Conservation (phyloP, 2,113 vertebrate species). For the Baryphthengus martii region DNA sequence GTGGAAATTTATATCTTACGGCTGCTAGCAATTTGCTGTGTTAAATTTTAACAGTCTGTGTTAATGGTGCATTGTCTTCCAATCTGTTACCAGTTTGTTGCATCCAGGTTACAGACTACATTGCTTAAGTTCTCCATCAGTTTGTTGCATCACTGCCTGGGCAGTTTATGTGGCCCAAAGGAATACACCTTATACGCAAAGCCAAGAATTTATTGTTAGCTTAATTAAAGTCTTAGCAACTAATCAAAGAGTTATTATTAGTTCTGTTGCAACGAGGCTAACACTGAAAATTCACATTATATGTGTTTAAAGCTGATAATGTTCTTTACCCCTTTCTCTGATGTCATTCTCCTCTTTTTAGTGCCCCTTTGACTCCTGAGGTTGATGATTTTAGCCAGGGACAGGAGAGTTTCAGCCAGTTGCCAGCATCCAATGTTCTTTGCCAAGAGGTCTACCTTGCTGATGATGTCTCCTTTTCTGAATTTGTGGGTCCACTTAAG, state of each 20-base stretch:
- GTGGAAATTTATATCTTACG: not conserved
- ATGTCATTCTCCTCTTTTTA: not conserved
- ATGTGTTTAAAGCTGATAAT: not conserved
- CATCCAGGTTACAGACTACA: not conserved
- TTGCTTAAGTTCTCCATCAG: not conserved
- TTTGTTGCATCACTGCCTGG: not conserved
- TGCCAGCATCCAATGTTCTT: not conserved
- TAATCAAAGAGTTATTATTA: not conserved
- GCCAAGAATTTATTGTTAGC: not conserved
- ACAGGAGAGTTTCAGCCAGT: not conserved
- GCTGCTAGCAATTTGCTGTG: not conserved
- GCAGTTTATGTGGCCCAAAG: not conserved
- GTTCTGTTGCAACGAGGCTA: not conserved
- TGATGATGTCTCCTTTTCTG: not conserved
- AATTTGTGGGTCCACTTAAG: not conserved
- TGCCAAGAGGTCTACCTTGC: not conserved
- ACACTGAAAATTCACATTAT: not conserved
- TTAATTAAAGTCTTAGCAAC: not conserved
- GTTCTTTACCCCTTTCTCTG: not conserved
- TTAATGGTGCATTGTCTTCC: not conserved
- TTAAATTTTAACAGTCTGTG: not conserved
- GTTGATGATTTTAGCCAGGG: not conserved
- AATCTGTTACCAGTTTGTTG: not conserved
- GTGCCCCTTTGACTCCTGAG: not conserved
- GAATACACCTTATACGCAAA: not conserved